Base-by-base conservation (phyloP, 2,888 invertebrate genomes). In the Stramonita haemastoma region DNA sequence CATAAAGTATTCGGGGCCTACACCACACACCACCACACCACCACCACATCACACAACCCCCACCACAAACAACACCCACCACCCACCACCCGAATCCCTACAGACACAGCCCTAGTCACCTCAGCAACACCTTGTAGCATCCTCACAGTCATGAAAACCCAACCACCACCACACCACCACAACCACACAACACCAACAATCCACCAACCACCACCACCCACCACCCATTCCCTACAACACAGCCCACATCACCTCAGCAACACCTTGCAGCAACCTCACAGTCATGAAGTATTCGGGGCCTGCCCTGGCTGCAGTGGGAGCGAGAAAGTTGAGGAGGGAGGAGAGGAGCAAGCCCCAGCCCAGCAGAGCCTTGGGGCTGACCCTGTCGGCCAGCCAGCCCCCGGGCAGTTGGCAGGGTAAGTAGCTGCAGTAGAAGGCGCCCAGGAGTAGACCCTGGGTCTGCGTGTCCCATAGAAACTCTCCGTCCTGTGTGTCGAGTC, bases 361-460 rank as follows among this genome's bases (percentile, higher is more conserved):
- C 29, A 98, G 96, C 0, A 98, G 97, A 96, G 98, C 97, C 95
- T 98, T 98, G n/a, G 98, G 98, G 26, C 98, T 98, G 92, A 98
- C 98, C 92, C 97, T 97, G 94, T 98, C 98, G 0, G 98, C 98
- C 57, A 98, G 94, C 93, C 93, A 94, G 0, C 95, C 96, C 0
- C 95, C 95, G 13, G 95, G 95, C 57, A 96, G 89, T 92, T 96
- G 96, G 4, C 95, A 95, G 17, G 94, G 36, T 34, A 95, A 94
- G 92, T 96, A 96, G 15, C 96, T 95, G 90, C 95, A 96, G 94
- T 95, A 96, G 91, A 96, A 96, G 4, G 95, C 92, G 0, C 95
- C 95, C 5, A 96, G 93, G 22, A 96, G 93, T 29, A 93, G 89
- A 5, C 95, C 95, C 89, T 95, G 95, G 34, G 93, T 93, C 81